Evolutionary conservation across 2,797 vertebrate species (phyloP), one percentile per base, ranked within the genome.

Genomic region (Picus viridis): DNA sequence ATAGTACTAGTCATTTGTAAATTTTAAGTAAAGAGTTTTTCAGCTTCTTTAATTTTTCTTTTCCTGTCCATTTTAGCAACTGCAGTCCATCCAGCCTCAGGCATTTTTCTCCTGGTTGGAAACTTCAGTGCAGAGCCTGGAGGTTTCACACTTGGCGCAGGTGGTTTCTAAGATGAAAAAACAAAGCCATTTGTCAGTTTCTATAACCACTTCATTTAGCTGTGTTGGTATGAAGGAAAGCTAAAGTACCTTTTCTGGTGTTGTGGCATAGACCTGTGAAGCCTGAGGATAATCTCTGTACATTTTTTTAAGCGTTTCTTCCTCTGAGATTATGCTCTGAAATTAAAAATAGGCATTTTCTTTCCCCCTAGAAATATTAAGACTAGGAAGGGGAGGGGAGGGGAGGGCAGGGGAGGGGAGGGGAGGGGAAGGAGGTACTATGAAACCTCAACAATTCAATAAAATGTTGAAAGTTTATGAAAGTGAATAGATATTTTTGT

Each of bases 51-150:
- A 30, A 98, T 93, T 96, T 98, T 99, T 79, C 98, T 98, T 92
- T 98, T 99, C 95, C 98, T 98, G 94, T 98, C 98, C 83, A 95
- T 77, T 94, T 97, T 98, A 90, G 97, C 98, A 69, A 99, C 96
- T 12, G 98, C 97, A 58, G 98, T 97, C 99, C 99, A 99, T 16
- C 97, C 98, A 10, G 98, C 97, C 88, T 99, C 98, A 30, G 96
- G 97, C 95, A 98, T 98, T 88, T 98, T 98, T 96, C 98, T 99
- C 72, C 98, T 96, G 94, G 98, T 96, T 95, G 98, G 97, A 78
- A 98, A 80, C 92, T 98, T 99, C 87, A 98, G 45, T 9, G 94
- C 89, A 91, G 97, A 98, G 91, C 97, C 98, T 79, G 98, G 97
- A 76, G 98, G 98, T 96, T 98, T 98, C 34, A 93, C 63, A 54